Conservation (phyloP, 2,113 vertebrate genomes). For the Oreochromis tanganicae region DNA sequence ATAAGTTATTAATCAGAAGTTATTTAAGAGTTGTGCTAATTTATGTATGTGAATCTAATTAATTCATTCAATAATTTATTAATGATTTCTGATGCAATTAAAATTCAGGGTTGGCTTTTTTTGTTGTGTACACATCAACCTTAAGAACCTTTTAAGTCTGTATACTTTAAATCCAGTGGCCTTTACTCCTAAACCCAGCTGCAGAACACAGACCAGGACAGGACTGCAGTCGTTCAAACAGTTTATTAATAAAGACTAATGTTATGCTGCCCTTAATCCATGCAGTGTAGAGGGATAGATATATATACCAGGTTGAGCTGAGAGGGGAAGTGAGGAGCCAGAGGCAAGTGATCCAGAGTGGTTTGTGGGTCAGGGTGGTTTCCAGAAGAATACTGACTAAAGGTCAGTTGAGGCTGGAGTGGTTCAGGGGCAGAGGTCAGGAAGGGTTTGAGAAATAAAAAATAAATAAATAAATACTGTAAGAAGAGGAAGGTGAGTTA, state of each 20-base stretch:
- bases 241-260: background rate
- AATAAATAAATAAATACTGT: background rate
- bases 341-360: background rate
- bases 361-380: background rate
- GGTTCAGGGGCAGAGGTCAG: background rate
- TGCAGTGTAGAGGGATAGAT: background rate
- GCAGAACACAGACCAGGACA: background rate
- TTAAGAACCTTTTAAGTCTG: background rate
- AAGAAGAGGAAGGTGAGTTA: background rate
- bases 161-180: background rate
- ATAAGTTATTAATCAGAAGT: background rate
- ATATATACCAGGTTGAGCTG: background rate
- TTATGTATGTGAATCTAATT: background rate
- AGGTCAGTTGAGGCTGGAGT: background rate
- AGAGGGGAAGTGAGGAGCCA: background rate
- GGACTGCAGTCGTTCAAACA: background rate
- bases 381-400: background rate
- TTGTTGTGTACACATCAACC: background rate
- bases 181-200: background rate
- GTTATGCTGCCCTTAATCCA: background rate
- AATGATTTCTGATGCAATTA: background rate
- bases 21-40: background rate
- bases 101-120: background rate
- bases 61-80: background rate
- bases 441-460: background rate